Evolutionary conservation across 1,140 invertebrate species (phyloP).

Genomic region (Drosophila orosa): DNA sequence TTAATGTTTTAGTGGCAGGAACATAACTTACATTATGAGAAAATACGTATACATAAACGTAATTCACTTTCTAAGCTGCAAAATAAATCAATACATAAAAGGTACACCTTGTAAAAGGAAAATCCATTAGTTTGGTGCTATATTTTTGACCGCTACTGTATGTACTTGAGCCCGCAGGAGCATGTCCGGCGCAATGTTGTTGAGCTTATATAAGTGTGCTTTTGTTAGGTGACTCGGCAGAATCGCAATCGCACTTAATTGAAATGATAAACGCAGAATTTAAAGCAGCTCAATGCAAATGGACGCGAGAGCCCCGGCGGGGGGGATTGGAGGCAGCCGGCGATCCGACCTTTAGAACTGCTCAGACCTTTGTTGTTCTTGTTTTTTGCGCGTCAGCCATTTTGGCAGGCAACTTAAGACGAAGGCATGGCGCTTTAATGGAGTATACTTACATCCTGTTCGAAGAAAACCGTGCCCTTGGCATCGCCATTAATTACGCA

Average conservation of each 20-base stretch:
- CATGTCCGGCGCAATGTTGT: slow-evolving; percentile 16
- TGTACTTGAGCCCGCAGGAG: slow-evolving; percentile 1
- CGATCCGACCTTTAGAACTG: slow-evolving; percentile 59
- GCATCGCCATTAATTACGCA: slow-evolving; percentile 94
- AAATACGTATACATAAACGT: too few relatives aligned
- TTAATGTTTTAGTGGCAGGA: neutral
- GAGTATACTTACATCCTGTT: slow-evolving; percentile 88
- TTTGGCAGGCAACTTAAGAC: slow-evolving; percentile 1
- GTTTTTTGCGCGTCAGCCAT: slow-evolving; percentile 27
- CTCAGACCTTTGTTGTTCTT: neutral
- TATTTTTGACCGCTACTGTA: neutral
- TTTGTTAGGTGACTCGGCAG: slow-evolving; percentile 57
- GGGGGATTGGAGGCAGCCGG: slow-evolving; percentile 44
- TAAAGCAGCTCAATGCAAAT: slow-evolving; percentile 12
- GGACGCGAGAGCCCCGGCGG: neutral
- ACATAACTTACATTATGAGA: too few relatives aligned
- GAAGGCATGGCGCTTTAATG: neutral
- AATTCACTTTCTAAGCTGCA: too few relatives aligned
- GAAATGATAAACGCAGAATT: slow-evolving; percentile 25
- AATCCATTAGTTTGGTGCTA: neutral
- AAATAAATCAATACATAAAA: neutral
- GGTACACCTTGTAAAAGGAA: neutral
- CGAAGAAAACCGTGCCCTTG: slow-evolving; percentile 91
- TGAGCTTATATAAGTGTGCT: slow-evolving; percentile 67
- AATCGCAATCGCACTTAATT: slow-evolving; percentile 45